phyloP scores from a whole-genome alignment of 2,797 vertebrate species.

The Borostomias antarcticus region DNA sequence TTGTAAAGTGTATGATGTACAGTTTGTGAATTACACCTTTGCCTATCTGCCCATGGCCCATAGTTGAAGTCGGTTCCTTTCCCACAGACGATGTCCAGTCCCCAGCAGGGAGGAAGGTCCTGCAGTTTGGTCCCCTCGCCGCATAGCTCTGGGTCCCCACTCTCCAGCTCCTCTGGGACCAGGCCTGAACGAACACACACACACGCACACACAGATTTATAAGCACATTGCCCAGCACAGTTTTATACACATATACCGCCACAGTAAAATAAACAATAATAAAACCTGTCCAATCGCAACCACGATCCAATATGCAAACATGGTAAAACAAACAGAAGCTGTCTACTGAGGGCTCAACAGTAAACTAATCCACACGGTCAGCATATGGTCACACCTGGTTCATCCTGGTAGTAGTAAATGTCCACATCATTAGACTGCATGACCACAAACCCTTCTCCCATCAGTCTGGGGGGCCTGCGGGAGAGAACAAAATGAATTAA shows the following conservation, averaged over 20 bases:
- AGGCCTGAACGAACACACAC: conserved; percentile 76
- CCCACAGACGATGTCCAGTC: conserved; percentile 96
- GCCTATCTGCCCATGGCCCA: conserved; percentile 96
- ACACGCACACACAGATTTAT: background rate
- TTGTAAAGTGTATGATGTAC: background rate
- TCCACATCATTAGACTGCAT: conserved; percentile 99
- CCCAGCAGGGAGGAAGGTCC: conserved; percentile 97
- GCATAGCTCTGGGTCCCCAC: conserved; percentile 81
- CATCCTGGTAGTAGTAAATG: conserved; percentile 98
- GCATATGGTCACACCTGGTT: conserved; percentile 83
- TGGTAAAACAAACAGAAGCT: background rate
- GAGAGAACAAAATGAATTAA: conserved; percentile 16
- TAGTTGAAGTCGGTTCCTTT: conserved; percentile 99
- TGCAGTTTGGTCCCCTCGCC: conserved; percentile 90
- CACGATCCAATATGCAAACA: background rate
- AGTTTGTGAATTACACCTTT: conserved; percentile 80
- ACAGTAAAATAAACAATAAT: background rate
- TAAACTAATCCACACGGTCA: background rate
- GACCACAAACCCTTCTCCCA: conserved; percentile 99
- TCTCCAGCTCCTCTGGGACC: conserved; percentile 89
- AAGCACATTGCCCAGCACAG: background rate
- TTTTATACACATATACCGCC: background rate
- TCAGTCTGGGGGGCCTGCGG: conserved; percentile 91
- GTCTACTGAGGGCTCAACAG: background rate
- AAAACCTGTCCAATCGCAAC: background rate